Base-by-base conservation (phyloP, 2,797 vertebrate species). In the Epinephelus coioides region DNA sequence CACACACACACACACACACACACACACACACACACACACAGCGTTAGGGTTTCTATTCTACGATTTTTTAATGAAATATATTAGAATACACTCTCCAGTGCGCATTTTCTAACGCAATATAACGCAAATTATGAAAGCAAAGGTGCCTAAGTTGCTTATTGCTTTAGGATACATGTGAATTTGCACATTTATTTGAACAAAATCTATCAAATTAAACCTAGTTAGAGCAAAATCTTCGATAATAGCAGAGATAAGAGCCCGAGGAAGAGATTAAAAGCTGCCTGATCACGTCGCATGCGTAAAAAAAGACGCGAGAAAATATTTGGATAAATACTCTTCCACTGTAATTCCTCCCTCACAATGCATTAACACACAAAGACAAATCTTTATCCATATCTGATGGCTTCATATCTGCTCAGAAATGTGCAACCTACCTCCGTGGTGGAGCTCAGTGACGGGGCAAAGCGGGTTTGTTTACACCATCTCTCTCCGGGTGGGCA, bases 401-500 rank as follows among this genome's bases (percentile, higher is more conserved):
- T 78, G 18, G 18, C 65, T 65, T 40, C 25, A 64, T 49, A 59
- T 57, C 11, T 69, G 67, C 65, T 38, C 23, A 19, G 53, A 78
- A 55, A 78, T 50, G 78, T 62, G 73, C 23, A 92, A 95, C 97
- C 96, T 96, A 98, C 97, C 97, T 97, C 94, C 93, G 92, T 57
- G 92, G 89, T 91, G 92, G 94, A 94, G 95, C 95, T 96, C 93
- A 93, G 89, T 91, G 93, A 88, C 90, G 89, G 95, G 94, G 94
- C 94, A 95, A 87, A 95, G 94, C 95, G 85, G 96, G 96, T 96
- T 96, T 96, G 96, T 97, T 97, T 96, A 97, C 95, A 97, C 96
- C 97, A 98, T 98, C 96, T 96, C 97, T 93, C 90, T 96, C 96
- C 96, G 93, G 96, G 97, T 92, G 93, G 90, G 93, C 90, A 91